Conservation (phyloP, 30 jellyfish, hydroid and myxozoan species). For the Chironex yamaguchii region DNA sequence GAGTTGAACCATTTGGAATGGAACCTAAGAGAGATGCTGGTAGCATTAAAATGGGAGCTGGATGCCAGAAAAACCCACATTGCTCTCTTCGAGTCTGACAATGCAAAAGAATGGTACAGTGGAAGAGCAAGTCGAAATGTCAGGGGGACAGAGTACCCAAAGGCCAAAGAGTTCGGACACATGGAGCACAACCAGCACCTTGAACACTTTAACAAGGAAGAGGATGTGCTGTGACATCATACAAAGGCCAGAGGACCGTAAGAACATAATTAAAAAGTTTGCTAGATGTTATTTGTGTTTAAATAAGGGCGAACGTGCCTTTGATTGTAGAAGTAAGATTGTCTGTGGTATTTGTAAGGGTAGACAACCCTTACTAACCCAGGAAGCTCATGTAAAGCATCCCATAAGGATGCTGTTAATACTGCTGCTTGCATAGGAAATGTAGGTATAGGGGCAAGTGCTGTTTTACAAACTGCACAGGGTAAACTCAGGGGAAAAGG, state of each 20-base stretch:
- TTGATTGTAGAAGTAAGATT: neutral
- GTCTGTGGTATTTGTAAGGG: neutral
- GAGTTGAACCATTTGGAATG: no score
- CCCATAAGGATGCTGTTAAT: neutral
- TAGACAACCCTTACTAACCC: neutral
- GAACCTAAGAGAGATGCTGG: no score
- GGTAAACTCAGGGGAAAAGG: neutral
- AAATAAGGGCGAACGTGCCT: neutral
- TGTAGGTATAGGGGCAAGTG: constrained; percentile 25
- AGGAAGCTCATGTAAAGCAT: neutral
- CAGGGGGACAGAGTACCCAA: no score
- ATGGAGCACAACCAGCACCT: no score
- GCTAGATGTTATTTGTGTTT: neutral
- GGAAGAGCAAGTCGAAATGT: no score
- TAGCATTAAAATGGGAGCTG: no score
- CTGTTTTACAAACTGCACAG: constrained; percentile 28
- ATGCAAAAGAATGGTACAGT: no score
- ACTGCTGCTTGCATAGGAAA: neutral
- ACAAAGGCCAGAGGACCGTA: neutral
- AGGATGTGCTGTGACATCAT: no score
- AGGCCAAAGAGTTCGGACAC: no score
- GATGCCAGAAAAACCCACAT: no score
- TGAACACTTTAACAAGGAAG: no score
- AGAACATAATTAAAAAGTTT: neutral
- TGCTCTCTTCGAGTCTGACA: no score